Percentiles rank a stretch among this genome's conserved stretches.
phyloP scores from a whole-genome alignment of 2,113 vertebrate genomes.

The Papio anubis region DNA sequence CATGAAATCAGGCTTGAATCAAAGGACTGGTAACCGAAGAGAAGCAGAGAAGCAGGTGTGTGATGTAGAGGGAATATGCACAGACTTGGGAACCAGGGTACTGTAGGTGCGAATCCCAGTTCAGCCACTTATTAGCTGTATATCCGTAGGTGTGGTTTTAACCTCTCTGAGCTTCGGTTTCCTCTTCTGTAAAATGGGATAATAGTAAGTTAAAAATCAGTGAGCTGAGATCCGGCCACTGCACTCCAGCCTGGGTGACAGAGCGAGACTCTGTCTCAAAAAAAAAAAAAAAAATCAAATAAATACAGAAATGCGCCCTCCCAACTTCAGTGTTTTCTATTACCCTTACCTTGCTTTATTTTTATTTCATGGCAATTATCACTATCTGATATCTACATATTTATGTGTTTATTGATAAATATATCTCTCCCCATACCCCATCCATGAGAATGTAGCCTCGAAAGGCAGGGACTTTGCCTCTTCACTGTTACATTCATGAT shows the following conservation, averaged over 20 bases:
- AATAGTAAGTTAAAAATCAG: background rate
- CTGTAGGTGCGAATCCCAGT: background rate
- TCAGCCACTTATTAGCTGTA: background rate
- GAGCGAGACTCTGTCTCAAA: background rate
- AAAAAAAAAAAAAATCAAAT: background rate
- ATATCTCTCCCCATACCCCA: background rate
- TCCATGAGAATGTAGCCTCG: background rate
- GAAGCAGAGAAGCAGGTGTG: background rate
- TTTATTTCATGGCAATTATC: background rate
- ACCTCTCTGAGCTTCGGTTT: background rate
- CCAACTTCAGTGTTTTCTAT: background rate
- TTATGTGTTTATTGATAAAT: background rate
- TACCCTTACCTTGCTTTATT: background rate
- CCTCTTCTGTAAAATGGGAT: background rate
- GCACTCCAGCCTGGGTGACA: too few relatives aligned
- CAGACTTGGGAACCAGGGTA: background rate
- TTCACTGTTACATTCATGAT: background rate
- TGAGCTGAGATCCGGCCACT: too few relatives aligned
- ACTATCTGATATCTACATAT: background rate
- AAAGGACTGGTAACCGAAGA: background rate
- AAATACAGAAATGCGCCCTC: background rate
- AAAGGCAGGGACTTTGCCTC: background rate
- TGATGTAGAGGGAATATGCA: background rate
- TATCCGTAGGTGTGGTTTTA: background rate
- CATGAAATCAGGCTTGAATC: background rate